Evolutionary conservation across 2,113 vertebrate species (phyloP).

Genomic region (Candoia aspera): DNA sequence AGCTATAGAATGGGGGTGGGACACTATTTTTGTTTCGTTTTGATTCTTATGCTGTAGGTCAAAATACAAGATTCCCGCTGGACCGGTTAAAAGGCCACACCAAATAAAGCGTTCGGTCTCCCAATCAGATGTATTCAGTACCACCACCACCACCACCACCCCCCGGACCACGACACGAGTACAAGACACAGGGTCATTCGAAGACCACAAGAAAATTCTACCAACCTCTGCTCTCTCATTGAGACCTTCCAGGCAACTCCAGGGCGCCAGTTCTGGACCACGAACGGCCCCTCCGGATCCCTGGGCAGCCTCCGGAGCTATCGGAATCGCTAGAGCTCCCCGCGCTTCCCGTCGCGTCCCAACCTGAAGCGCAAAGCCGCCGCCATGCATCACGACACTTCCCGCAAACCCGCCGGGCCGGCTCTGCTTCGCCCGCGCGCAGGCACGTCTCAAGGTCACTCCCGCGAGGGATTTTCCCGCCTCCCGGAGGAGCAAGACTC

Average conservation of each 20-base stretch:
- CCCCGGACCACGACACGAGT: neutral
- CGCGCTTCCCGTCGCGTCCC: neutral
- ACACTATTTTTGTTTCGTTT: too few relatives aligned
- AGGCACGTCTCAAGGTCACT: conserved; percentile 13
- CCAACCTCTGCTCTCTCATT: neutral
- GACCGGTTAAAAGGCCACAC: neutral
- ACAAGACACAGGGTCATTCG: neutral
- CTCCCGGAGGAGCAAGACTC: neutral
- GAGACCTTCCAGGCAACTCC: neutral
- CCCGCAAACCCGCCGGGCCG: neutral
- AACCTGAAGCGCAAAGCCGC: neutral
- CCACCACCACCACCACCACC: too few relatives aligned
- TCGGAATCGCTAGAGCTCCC: neutral
- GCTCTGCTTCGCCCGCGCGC: neutral
- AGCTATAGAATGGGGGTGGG: neutral
- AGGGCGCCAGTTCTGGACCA: neutral
- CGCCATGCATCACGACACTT: neutral
- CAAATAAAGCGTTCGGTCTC: neutral
- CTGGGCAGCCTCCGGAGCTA: neutral
- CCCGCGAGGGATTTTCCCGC: neutral
- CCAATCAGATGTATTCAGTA: neutral
- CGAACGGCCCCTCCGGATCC: neutral
- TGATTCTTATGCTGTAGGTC: neutral
- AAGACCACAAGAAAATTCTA: neutral
- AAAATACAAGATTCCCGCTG: neutral